A percentile compares a stretch with the other conserved stretches of the same genome.
phyloP scores from a whole-genome alignment of 2,797 vertebrate species.

The Aselliscus stoliczkanus region DNA sequence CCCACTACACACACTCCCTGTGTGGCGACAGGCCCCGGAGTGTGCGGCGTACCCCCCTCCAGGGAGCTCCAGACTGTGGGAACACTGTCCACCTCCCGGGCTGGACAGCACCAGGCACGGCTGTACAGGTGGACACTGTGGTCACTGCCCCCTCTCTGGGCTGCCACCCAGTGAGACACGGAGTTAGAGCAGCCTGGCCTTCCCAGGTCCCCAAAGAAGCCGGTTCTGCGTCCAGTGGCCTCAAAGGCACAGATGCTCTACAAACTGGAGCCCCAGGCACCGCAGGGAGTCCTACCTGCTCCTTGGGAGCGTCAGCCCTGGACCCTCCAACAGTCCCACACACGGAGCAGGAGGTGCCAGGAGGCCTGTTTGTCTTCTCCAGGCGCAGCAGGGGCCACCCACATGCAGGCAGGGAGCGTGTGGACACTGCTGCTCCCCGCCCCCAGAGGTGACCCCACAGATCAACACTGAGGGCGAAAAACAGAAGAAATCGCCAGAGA shows the following conservation, averaged over 20 bases:
- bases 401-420: accelerated
- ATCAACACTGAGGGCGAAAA: neutral
- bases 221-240: neutral
- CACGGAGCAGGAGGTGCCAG: no score
- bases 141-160: neutral
- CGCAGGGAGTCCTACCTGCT: accelerated
- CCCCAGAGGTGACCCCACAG: neutral
- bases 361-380: no score
- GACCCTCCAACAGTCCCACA: no score
- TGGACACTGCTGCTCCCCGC: neutral
- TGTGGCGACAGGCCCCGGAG: neutral
- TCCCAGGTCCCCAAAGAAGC: neutral
- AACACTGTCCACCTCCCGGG: neutral
- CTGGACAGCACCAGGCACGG: neutral
- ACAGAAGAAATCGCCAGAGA: neutral
- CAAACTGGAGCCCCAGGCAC: neutral
- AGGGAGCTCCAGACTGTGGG: neutral
- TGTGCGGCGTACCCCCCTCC: accelerated
- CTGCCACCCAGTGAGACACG: accelerated
- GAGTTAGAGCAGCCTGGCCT: no score
- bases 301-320: accelerated
- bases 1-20: neutral
- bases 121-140: neutral
- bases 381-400: accelerated
- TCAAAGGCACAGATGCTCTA: neutral